Base-by-base conservation (phyloP, 37 sponge, comb jelly and placozoan species). In the Aplysina aerophoba region DNA sequence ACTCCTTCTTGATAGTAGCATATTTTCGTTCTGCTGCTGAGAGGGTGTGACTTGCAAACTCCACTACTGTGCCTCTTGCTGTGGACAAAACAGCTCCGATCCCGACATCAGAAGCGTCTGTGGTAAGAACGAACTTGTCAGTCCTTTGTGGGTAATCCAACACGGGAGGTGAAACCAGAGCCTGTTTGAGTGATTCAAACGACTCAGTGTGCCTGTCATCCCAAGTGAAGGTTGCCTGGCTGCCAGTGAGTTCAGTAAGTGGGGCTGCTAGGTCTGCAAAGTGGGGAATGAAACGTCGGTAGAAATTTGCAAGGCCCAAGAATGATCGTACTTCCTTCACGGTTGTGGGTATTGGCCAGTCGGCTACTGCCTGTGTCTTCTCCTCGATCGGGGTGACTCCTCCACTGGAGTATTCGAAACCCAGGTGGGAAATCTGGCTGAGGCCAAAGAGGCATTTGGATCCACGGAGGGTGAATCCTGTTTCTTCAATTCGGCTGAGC, bases 1-100 rank as follows among this genome's bases (percentile, higher is more conserved):
- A 74, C 77, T 74, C 77, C 37, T 74, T 74, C 35, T 74, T 39
- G 22, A 74, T 74, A 17, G 77, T 74, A 12, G 77, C 77, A 74
- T 30, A 74, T 22, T 74, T 74, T 39, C 35, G 28, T 27, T 74
- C 77, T 14, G 77, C 77, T 74, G 35, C 11, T n/a, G 37, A 36
- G 37, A 74, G 39, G 12, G 77, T 27, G 28, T 39, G 17, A 27
- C 77, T 74, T 35, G 77, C 77, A 74, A 17, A 74, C 41, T 74
- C 77, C 15, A 74, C 37, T 22, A 74, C 77, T 36, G 77, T 74
- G 77, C 77, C 77, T 36, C 35, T 4, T 14, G 35, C 4, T 17
- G 77, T 74, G 28, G 77, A 74, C 14, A 74, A 39, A 36, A 74
- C 39, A 17, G 77, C 77, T 8, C 77, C 77, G 6, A 74, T 35